Evolutionary conservation across 2,797 vertebrate species (phyloP).

Genomic region (Cossypha niveicapilla): DNA sequence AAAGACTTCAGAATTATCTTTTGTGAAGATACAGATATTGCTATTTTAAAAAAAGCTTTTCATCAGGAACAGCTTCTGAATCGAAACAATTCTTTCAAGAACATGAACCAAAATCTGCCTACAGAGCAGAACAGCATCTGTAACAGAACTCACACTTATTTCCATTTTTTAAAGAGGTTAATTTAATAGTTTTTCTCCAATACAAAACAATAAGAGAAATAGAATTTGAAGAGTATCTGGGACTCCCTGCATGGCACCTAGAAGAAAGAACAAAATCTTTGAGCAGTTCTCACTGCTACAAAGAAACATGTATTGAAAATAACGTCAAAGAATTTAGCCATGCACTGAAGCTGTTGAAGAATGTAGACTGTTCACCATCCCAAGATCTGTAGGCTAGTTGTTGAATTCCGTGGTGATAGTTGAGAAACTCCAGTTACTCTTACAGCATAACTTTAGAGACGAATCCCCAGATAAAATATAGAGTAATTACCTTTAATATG

Average conservation of each 20-base stretch:
- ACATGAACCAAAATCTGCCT: neutral
- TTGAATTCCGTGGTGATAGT: neutral
- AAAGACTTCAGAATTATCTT: constrained; percentile 21
- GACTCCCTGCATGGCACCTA: neutral
- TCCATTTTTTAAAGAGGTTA: neutral
- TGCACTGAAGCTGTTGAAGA: neutral
- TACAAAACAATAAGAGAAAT: neutral
- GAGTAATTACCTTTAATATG: neutral
- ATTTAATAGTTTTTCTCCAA: neutral
- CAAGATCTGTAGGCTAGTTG: neutral
- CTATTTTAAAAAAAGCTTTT: constrained; percentile 31
- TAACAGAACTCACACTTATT: neutral
- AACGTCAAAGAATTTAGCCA: neutral
- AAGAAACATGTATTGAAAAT: neutral
- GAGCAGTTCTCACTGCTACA: neutral
- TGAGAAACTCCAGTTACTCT: neutral
- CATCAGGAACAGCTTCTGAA: constrained; percentile 40
- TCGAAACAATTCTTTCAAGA: constrained; percentile 10
- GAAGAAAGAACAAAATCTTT: neutral
- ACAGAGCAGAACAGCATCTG: neutral
- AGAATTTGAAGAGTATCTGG: neutral
- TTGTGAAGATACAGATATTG: neutral
- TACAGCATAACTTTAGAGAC: neutral
- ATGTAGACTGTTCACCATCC: neutral
- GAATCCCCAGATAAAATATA: neutral